Conservation (phyloP, 1,140 invertebrate genomes). For the Portunus trituberculatus region DNA sequence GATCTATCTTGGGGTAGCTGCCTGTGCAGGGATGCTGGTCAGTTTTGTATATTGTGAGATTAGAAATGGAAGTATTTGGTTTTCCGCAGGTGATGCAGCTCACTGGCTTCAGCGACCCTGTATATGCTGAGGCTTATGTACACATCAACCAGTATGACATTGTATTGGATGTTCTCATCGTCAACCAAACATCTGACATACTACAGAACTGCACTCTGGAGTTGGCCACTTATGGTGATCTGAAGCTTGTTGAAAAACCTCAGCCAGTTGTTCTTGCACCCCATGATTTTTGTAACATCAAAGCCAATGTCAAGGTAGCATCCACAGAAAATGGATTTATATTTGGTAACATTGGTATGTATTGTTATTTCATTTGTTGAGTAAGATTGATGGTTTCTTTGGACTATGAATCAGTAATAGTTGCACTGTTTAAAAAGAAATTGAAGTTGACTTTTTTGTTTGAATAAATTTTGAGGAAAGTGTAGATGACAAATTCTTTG, state of each 20-base stretch:
- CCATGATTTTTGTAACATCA: slow-evolving; percentile 98
- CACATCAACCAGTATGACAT: slow-evolving; percentile 99
- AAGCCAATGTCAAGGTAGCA: slow-evolving; percentile 96
- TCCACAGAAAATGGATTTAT: slow-evolving; percentile 99
- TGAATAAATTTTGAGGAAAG: too few relatives aligned
- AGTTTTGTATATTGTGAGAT: too few relatives aligned
- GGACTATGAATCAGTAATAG: too few relatives aligned
- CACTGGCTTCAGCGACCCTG: slow-evolving; percentile 99
- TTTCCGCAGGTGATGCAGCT: slow-evolving; percentile 92
- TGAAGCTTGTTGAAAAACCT: slow-evolving; percentile 98
- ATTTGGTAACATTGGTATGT: slow-evolving; percentile 94
- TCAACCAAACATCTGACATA: slow-evolving; percentile 98
- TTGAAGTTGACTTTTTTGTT: too few relatives aligned
- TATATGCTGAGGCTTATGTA: slow-evolving; percentile 99
- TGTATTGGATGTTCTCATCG: slow-evolving; percentile 97
- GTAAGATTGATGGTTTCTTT: too few relatives aligned
- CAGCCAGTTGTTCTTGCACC: slow-evolving; percentile 96
- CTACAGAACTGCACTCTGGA: slow-evolving; percentile 99
- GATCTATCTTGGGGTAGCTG: too few relatives aligned
- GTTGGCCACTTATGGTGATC: slow-evolving; percentile 97
- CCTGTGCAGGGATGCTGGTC: too few relatives aligned
- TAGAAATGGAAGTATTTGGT: background rate
- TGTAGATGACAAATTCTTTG: too few relatives aligned
- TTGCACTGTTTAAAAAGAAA: too few relatives aligned
- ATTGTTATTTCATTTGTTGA: background rate